A percentile compares a stretch with the other conserved stretches of the same genome.
phyloP scores from a whole-genome alignment of 30 jellyfish, hydroid and myxozoan genomes.

The Catostylus mosaicus region DNA sequence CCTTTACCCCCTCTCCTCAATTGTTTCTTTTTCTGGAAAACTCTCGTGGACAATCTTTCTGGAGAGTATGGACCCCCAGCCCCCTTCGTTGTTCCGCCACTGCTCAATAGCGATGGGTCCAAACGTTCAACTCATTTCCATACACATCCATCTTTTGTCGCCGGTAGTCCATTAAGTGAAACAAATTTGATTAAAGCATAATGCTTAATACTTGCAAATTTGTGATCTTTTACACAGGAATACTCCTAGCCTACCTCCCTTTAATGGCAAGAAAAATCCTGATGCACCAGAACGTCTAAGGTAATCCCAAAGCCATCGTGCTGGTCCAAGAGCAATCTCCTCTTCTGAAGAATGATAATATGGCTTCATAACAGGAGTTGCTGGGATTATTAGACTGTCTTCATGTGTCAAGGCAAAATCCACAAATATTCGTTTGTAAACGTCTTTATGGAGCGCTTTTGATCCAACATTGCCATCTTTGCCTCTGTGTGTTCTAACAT shows the following conservation, averaged over 20 bases:
- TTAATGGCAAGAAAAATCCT: conserved; percentile 93
- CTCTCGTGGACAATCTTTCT: no score
- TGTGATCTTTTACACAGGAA: no score
- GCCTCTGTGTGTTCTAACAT: conserved; percentile 73
- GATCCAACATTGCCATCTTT: conserved; percentile 43
- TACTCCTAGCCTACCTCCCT: conserved; percentile 82
- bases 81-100: no score
- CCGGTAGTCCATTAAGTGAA: no score
- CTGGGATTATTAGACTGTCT: conserved; percentile 50
- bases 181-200: no score
- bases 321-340: conserved; percentile 95
- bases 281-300: conserved; percentile 70
- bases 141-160: no score
- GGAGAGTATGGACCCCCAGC: no score
- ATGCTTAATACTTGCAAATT: no score
- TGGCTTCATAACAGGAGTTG: conserved; percentile 48
- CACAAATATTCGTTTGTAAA: conserved; percentile 51
- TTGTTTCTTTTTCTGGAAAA: no score
- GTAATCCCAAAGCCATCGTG: conserved; percentile 99
- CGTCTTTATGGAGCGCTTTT: neutral
- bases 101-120: no score
- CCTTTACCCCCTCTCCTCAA: no score
- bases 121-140: no score
- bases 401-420: conserved; percentile 60
- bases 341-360: conserved; percentile 78